Evolutionary conservation across 2,113 vertebrate species (phyloP), one percentile per base, ranked within the genome.

Genomic region (Eurystomus gularis): DNA sequence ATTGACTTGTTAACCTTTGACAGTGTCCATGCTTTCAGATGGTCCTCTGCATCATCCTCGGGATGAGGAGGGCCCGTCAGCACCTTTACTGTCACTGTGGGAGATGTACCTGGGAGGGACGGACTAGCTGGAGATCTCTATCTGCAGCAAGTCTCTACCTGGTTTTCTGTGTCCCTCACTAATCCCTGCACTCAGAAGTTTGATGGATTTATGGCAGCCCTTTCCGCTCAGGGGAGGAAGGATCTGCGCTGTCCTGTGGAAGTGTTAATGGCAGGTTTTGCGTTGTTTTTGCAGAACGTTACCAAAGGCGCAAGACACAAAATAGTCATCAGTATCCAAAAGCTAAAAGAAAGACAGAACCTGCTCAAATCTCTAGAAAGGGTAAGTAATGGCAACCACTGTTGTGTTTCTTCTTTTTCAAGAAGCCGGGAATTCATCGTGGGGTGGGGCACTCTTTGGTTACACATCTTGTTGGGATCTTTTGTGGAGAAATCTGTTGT

Each of bases 271-370:
- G 48, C 54, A 21, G 17, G 4, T 55, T 91, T 61, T 91, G 23
- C 81, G 44, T 86, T 95, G 16, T 14, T 91, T 95, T 95, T 97
- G 35, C 98, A 99, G 99, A 99, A 99, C 14, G 99, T 99, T 97
- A 99, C 99, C 96, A 99, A 99, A 99, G 99, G 99, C 13, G 99
- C 99, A 6, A 98, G 99, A 85, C 99, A 99, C 98, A 99, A 99
- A 98, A 99, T 99, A 72, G 98, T 99, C 87, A 99, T 99, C 98
- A 99, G 99, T 96, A 99, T 99, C 97, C 99, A 99, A 97, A 99
- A 99, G 97, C 98, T 99, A 92, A 99, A 99, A 97, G 99, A 99
- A 94, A 98, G 99, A 88, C 99, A 99, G 93, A 99, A 99, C 91
- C 98, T 99, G 64, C 98, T 99, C 64, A 99, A 99, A 86, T 99